Conservation (phyloP, 2,797 vertebrate species). For the Anguilla anguilla region DNA sequence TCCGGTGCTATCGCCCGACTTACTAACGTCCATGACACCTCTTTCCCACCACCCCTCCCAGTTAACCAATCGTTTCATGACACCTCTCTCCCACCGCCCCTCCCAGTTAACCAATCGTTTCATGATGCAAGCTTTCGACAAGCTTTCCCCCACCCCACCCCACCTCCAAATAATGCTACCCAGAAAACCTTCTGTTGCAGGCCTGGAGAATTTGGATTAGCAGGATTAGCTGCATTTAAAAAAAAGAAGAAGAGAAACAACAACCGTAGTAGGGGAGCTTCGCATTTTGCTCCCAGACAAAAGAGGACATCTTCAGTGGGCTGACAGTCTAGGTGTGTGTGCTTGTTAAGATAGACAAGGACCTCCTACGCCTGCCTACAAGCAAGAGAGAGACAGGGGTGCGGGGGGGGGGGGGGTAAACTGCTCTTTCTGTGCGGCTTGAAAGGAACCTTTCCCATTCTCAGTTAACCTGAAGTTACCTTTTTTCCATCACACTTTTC, state of each 20-base stretch:
- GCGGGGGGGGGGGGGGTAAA: constrained; percentile 52
- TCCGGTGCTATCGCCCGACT: neutral
- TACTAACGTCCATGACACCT: neutral
- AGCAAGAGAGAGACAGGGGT: constrained; percentile 63
- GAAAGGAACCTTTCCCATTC: constrained; percentile 70
- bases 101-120: constrained; percentile 77
- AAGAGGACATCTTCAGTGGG: constrained; percentile 70
- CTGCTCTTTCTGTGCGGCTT: constrained; percentile 70
- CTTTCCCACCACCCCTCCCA: constrained; percentile 50
- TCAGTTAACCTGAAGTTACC: constrained; percentile 55
- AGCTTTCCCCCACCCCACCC: constrained; percentile 57
- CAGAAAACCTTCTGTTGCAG: constrained; percentile 37
- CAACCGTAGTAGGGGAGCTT: constrained; percentile 65
- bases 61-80: constrained; percentile 80
- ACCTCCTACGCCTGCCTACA: constrained; percentile 67
- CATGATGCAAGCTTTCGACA: constrained; percentile 54
- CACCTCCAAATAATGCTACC: constrained; percentile 47
- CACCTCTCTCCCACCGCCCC: constrained; percentile 51
- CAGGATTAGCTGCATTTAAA: constrained; percentile 67
- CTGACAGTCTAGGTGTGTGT: constrained; percentile 67
- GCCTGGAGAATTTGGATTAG: constrained; percentile 69
- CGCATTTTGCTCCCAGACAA: constrained; percentile 72
- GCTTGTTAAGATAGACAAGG: constrained; percentile 73
- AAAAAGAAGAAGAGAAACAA: constrained; percentile 54
- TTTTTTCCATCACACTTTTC: constrained; percentile 52